These are phyloP conservation scores for Apodemus agrarius DNA, from an alignment of 2,797 vertebrate genomes.

Conservation along the genomic window DNA sequence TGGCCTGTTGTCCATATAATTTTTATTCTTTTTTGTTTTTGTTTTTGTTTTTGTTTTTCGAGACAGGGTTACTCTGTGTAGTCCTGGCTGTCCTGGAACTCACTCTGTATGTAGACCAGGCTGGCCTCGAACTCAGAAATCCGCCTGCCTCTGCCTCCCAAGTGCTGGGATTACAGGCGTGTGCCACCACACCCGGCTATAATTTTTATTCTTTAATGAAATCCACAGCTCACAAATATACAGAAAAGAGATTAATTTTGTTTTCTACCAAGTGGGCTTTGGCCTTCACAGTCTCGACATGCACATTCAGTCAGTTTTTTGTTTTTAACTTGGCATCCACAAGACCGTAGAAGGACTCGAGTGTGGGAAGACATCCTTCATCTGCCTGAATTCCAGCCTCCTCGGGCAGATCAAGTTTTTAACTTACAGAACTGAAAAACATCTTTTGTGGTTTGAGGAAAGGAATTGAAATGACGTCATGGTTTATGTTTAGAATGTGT, in stretches of 20 bases:
- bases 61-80: too few relatives aligned
- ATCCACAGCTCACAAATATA: not conserved
- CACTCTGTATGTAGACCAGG: too few relatives aligned
- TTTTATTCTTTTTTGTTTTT: not conserved
- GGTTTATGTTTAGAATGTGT: conserved; percentile 54
- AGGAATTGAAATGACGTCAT: conserved; percentile 30
- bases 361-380: not conserved
- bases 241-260: not conserved
- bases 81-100: too few relatives aligned
- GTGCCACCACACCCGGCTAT: too few relatives aligned
- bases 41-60: too few relatives aligned
- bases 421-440: conserved; percentile 60
- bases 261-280: not conserved
- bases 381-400: conserved; percentile 16
- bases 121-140: too few relatives aligned
- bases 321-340: not conserved
- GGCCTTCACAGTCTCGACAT: not conserved
- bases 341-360: not conserved
- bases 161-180: too few relatives aligned
- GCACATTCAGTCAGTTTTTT: not conserved
- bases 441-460: conserved; percentile 51
- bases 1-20: not conserved
- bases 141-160: too few relatives aligned
- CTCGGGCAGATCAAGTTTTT: conserved; percentile 52
- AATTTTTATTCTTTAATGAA: not conserved